Percentiles rank a stretch among this genome's conserved stretches.
phyloP scores from a whole-genome alignment of 2,888 invertebrate genomes.

The Cephus spinipes region DNA sequence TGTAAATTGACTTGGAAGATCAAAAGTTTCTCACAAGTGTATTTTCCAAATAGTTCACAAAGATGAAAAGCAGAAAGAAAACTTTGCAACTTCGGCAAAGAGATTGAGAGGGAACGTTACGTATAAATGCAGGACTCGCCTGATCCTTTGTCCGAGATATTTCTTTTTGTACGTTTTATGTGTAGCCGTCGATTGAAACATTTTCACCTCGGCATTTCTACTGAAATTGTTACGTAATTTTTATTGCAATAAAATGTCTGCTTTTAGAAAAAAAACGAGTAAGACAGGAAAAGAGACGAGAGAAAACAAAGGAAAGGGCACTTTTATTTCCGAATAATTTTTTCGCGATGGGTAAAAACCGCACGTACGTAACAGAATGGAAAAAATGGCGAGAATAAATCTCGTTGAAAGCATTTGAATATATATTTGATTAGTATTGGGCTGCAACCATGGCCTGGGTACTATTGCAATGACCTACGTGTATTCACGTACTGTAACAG shows the following conservation, averaged over 20 bases:
- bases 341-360: not conserved
- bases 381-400: not conserved
- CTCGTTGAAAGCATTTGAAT: not conserved
- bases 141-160: not conserved
- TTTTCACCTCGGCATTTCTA: not conserved
- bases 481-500: not conserved
- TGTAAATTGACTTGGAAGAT: not conserved
- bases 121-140: not conserved
- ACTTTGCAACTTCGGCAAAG: not conserved
- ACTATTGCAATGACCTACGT: not conserved
- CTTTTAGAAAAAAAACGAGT: not conserved
- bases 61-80: not conserved
- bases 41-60: not conserved
- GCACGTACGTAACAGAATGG: not conserved
- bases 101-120: not conserved
- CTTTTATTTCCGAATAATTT: not conserved
- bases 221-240: no score
- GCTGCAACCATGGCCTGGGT: not conserved
- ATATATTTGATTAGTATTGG: not conserved
- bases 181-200: not conserved
- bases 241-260: not conserved
- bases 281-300: not conserved
- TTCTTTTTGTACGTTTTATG: not conserved
- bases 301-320: not conserved
- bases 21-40: not conserved